Evolutionary conservation across 2,113 vertebrate genomes (phyloP).

Genomic region (Eclectus roratus): DNA sequence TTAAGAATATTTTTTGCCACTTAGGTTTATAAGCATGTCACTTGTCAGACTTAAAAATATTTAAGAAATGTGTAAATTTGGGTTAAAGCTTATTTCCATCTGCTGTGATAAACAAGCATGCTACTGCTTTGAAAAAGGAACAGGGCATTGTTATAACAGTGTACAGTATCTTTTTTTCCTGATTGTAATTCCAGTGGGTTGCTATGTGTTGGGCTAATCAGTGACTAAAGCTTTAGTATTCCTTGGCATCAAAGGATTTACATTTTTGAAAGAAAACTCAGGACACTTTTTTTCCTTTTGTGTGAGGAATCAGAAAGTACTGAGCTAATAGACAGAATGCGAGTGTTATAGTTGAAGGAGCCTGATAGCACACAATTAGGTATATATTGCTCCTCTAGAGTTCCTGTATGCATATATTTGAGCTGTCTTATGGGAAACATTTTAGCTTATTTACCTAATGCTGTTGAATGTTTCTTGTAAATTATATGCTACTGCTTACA

Average conservation of each 20-base stretch:
- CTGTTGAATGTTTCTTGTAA: not conserved
- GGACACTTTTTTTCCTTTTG: not conserved
- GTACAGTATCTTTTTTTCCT: not conserved
- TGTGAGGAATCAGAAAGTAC: not conserved
- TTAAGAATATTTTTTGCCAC: not conserved
- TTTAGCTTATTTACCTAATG: not conserved
- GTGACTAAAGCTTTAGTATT: not conserved
- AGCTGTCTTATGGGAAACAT: not conserved
- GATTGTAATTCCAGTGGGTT: not conserved
- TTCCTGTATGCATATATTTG: not conserved
- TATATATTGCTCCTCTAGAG: not conserved
- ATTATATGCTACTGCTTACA: not conserved
- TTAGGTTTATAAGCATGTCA: not conserved
- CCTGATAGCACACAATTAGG: not conserved
- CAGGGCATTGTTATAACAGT: not conserved
- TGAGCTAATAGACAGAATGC: not conserved
- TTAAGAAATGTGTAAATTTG: not conserved
- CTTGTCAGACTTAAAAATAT: not conserved
- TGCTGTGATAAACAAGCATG: not conserved
- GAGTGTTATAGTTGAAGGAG: not conserved
- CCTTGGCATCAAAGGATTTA: not conserved
- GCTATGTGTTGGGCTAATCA: not conserved
- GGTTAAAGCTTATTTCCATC: not conserved
- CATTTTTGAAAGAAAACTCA: not conserved
- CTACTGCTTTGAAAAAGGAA: not conserved